Evolutionary conservation across 2,113 vertebrate genomes (phyloP).

Genomic region (Zingel zingel): DNA sequence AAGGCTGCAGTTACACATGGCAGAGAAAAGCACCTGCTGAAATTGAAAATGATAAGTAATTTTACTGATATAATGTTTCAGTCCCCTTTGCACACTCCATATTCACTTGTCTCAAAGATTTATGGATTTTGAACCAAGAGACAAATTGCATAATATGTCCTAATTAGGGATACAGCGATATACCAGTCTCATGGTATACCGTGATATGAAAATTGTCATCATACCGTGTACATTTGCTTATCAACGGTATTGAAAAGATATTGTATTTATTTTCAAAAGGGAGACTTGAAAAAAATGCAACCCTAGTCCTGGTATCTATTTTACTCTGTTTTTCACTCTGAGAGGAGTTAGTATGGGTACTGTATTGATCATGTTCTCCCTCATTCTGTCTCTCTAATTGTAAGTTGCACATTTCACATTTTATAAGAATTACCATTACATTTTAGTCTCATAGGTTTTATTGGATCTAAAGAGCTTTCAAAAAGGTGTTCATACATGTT

Average conservation of each 20-base stretch:
- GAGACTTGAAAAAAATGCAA: too few relatives aligned
- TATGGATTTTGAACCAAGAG: background rate
- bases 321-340: background rate
- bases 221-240: too few relatives aligned
- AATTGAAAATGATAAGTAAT: background rate
- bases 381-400: background rate
- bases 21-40: background rate
- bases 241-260: too few relatives aligned
- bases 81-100: background rate
- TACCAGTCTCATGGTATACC: too few relatives aligned
- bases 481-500: background rate
- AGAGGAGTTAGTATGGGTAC: background rate
- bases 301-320: background rate
- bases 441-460: background rate
- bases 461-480: background rate
- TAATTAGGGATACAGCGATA: too few relatives aligned
- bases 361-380: background rate
- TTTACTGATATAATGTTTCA: background rate
- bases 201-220: too few relatives aligned
- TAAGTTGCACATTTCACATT: background rate
- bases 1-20: background rate
- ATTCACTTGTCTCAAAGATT: background rate
- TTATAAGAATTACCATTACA: background rate
- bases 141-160: background rate
- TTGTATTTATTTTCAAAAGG: too few relatives aligned